phyloP scores from a whole-genome alignment of 2,113 vertebrate genomes.

The Pleuronectes platessa region DNA sequence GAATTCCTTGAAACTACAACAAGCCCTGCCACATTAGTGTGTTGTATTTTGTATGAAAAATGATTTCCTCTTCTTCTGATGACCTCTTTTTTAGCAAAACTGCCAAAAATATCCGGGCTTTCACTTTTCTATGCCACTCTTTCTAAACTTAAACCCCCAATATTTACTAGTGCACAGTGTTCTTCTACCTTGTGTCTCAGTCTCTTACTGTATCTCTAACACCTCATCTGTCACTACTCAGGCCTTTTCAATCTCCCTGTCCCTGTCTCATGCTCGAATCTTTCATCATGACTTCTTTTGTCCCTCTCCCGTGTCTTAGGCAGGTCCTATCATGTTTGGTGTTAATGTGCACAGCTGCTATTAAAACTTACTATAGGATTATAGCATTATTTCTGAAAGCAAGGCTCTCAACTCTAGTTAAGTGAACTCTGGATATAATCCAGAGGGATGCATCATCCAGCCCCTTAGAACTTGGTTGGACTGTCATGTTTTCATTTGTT shows the following conservation, averaged over 20 bases:
- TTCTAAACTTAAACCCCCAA: too few relatives aligned
- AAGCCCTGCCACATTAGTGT: too few relatives aligned
- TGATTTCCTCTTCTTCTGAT: background rate
- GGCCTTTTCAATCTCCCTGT: too few relatives aligned
- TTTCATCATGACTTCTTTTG: background rate
- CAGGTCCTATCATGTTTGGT: background rate
- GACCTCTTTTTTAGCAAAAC: background rate
- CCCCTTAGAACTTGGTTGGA: conserved; percentile 10
- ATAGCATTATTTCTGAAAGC: conserved; percentile 22
- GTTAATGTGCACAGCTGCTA: background rate
- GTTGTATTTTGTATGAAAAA: too few relatives aligned
- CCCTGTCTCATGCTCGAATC: background rate
- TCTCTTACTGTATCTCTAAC: too few relatives aligned
- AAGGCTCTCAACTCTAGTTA: conserved; percentile 13
- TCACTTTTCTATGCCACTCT: too few relatives aligned
- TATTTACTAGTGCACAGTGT: too few relatives aligned
- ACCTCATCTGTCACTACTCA: too few relatives aligned
- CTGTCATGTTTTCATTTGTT: conserved; percentile 62
- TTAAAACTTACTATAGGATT: background rate
- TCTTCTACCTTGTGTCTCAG: too few relatives aligned
- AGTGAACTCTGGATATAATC: conserved; percentile 2
- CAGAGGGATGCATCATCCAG: conserved; percentile 26
- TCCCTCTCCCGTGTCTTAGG: background rate
- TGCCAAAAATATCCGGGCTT: too few relatives aligned
- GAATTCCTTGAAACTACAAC: too few relatives aligned